Evolutionary conservation across 2,797 vertebrate genomes (phyloP), one percentile per base, ranked within the genome.

Genomic region (Lindbergichthys nudifrons): DNA sequence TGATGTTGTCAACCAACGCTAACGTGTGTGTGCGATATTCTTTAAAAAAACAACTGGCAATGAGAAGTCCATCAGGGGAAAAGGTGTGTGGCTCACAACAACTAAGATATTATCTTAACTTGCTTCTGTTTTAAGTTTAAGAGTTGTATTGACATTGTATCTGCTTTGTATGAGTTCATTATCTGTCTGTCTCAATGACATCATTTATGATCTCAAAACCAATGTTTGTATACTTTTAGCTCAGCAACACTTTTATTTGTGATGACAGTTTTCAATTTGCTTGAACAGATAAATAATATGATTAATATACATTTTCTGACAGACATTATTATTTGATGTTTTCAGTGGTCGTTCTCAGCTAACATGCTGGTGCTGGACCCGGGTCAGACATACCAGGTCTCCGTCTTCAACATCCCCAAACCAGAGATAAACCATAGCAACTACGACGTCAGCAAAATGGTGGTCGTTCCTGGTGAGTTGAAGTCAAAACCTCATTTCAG

Each of bases 361-460:
- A 59, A 92, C 65, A 84, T 81, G 80, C 70, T 95, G 59, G 87
- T 92, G 26, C 58, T 95, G 53, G 79, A 93, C 0, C 94, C 94
- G 0, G 93, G 76, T 10, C 56, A 86, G 30, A 60, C 0, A 0
- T 96, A 95, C 71, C 10, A 0, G 1, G 87, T 95, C 58, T 92
- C 92, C 1, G 86, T 94, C 54, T 86, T 87, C 58, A 95, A 94
- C 87, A 91, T 95, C 53, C 95, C 95, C 32, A 93, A 91, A 85
- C 93, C 92, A 10, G 91, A 94, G 50, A 0, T 78, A 2, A 0
- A 12, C 7, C 60, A 94, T 83, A 93, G 83, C 59, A 2, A 0
- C 63, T 92, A 92, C 12, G 67, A 92, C 14, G 16, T 94, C 52
- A 53, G 64, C 10, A 1, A 0, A 1, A 10, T 10, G 0, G 0